These are phyloP conservation scores for Poeciliopsis turneri DNA, from an alignment of 2,797 vertebrate species.

Conservation along the genomic window DNA sequence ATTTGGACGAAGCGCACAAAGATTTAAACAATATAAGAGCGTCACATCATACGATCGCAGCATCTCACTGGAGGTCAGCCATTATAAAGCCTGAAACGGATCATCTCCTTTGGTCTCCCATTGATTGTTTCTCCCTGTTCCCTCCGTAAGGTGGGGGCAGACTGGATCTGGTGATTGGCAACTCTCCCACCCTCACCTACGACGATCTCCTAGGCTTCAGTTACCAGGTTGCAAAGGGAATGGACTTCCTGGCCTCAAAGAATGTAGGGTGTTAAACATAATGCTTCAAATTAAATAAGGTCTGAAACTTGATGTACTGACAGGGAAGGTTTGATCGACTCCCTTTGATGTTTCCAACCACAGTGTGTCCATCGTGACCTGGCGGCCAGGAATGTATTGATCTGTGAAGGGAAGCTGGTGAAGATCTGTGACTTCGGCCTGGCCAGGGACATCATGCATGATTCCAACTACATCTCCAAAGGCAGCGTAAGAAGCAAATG, in stretches of 20 bases:
- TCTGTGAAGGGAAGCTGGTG: slow-evolving; percentile 97
- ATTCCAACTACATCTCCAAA: slow-evolving; percentile 99
- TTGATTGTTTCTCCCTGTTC: slow-evolving; percentile 16
- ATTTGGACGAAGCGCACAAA: slow-evolving; percentile 19
- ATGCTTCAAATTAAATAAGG: background rate
- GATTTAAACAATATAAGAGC: slow-evolving; percentile 14
- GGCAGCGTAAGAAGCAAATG: slow-evolving; percentile 88
- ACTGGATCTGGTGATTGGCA: slow-evolving; percentile 86
- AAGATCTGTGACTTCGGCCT: slow-evolving; percentile 99
- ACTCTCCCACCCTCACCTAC: slow-evolving; percentile 89
- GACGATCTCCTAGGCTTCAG: slow-evolving; percentile 95
- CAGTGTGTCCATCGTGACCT: slow-evolving; percentile 98
- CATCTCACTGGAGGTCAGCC: slow-evolving; percentile 26
- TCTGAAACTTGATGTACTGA: background rate
- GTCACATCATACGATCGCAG: slow-evolving; percentile 40
- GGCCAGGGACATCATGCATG: slow-evolving; percentile 97
- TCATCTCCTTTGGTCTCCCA: background rate
- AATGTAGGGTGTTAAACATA: slow-evolving; percentile 80
- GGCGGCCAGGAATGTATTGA: slow-evolving; percentile 95
- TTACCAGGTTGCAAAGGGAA: slow-evolving; percentile 97
- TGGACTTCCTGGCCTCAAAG: slow-evolving; percentile 98
- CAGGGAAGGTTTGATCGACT: background rate
- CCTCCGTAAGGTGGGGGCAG: slow-evolving; percentile 82
- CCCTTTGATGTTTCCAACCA: slow-evolving; percentile 10
- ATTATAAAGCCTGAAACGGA: slow-evolving; percentile 15